Base-by-base conservation (phyloP, 1,140 invertebrate species). In the Trigoniulus corallinus region DNA sequence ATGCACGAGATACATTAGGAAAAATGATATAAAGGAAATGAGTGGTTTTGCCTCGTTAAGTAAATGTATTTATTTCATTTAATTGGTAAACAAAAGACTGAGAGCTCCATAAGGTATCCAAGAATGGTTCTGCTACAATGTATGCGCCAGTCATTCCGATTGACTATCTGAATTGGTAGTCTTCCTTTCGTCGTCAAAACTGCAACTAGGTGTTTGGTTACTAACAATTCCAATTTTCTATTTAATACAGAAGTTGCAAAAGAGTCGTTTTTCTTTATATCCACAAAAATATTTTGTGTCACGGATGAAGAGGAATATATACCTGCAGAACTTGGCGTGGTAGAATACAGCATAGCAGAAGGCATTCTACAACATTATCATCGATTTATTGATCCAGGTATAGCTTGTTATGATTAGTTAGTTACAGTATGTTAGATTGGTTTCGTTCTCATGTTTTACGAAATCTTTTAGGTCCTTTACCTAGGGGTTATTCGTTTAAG, bases 321-420 rank as follows among this genome's bases (percentile, higher is more conserved):
- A 10, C 65, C 65, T n/a, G 47, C 48, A 27, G 65, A 67, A 50
- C 57, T 66, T 1, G 60, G 56, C 2, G 45, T 62, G 1, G 53
- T 65, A 18, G 59, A 65, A 47, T 67, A 59, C 48, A 59, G 50
- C 42, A 51, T 67, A 12, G 48, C 51, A 3, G 50, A 61, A 29
- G 64, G 65, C 12, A 62, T 67, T 15, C 60, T 45, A 1, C 60
- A 60, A 44, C 40, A 47, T 22, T 52, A 61, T 4, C 65, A 67
- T 43, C 51, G 57, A 45, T 64, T 67, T 51, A 62, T 67, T 34
- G 55, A 63, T 29, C 59, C 64, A 50, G 61, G 62, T 53, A 42
- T 40, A 18, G 27, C 23, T 47, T 26, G 3, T 24, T 12, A 39
- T 10, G 34, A n/a, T 12, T 39, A 12, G 10, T 12, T 12, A 39